Conservation (phyloP, 2,888 invertebrate species). For the Calameuta pallipes region DNA sequence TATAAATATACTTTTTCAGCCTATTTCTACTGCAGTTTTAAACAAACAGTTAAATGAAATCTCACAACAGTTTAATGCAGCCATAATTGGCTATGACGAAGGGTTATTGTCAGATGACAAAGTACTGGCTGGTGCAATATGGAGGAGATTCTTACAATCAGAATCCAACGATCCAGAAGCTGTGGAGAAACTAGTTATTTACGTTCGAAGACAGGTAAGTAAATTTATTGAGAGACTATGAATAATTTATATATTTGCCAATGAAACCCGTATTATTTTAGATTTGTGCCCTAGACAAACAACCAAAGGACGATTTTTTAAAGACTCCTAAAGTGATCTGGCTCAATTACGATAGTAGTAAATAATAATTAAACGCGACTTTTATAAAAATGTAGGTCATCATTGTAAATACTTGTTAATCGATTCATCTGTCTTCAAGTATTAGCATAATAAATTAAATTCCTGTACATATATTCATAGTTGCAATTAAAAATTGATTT, state of each 20-base stretch:
- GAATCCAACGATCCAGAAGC: constrained; percentile 74
- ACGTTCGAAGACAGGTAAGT: constrained; percentile 81
- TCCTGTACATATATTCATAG: not conserved
- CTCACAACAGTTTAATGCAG: constrained; percentile 85
- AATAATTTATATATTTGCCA: not conserved
- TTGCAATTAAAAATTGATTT: constrained; percentile 30
- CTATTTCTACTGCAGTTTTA: constrained; percentile 72
- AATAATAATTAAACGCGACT: not conserved
- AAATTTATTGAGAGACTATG: constrained; percentile 5
- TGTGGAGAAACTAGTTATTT: constrained; percentile 79
- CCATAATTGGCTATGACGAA: constrained; percentile 88
- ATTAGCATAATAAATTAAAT: not conserved
- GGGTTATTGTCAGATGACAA: constrained; percentile 82
- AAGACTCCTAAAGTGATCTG: not conserved
- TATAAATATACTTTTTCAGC: constrained; percentile 65
- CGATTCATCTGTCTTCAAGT: not conserved
- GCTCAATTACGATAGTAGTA: not conserved
- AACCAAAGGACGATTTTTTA: not conserved
- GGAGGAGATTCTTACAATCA: constrained; percentile 84
- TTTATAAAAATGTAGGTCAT: not conserved
- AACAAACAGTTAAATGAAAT: constrained; percentile 75
- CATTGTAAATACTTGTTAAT: not conserved
- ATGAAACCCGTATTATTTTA: not conserved
- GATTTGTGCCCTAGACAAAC: not conserved
- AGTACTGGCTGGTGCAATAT: constrained; percentile 83